phyloP scores from a whole-genome alignment of 2,888 invertebrate species.

The Timandra comae region DNA sequence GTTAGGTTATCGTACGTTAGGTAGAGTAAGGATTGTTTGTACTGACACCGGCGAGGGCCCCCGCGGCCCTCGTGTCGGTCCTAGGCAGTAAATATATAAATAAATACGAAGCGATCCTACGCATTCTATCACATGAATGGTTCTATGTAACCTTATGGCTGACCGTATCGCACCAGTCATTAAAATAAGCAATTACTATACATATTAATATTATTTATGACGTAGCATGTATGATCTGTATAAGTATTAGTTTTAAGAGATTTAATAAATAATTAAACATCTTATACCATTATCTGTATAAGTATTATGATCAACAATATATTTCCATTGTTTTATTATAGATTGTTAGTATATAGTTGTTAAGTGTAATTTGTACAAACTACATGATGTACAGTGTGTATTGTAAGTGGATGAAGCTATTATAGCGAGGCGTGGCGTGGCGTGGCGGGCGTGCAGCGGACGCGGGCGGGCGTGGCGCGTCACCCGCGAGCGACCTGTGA shows the following conservation, averaged over 20 bases:
- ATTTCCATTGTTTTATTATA: conserved; percentile 71
- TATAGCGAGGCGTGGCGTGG: conserved; percentile 3
- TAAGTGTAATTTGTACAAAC: conserved; percentile 71
- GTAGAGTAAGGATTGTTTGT: conserved; percentile 5
- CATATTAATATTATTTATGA: conserved; percentile 57
- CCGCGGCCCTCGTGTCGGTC: too few relatives aligned
- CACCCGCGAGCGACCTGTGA: conserved; percentile 15
- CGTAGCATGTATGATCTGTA: conserved; percentile 54
- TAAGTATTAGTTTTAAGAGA: conserved; percentile 63
- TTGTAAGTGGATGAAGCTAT: too few relatives aligned
- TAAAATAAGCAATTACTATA: conserved; percentile 51
- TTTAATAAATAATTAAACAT: conserved; percentile 42
- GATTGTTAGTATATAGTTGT: conserved; percentile 44
- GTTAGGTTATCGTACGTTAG: conserved; percentile 10
- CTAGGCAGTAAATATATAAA: too few relatives aligned
- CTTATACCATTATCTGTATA: conserved; percentile 71
- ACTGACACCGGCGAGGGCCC: too few relatives aligned
- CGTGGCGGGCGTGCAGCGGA: conserved; percentile 12
- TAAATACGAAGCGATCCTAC: too few relatives aligned
- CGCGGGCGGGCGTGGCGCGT: conserved; percentile 18
- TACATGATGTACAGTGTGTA: conserved; percentile 68
- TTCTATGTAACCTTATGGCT: conserved; percentile 55
- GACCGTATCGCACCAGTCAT: conserved; percentile 68
- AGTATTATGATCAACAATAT: conserved; percentile 70
- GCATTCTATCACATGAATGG: too few relatives aligned